Percentiles rank a stretch among this genome's conserved stretches.
Evolutionary conservation across 2,888 invertebrate species (phyloP).

Genomic region (Dorcus hopei): DNA sequence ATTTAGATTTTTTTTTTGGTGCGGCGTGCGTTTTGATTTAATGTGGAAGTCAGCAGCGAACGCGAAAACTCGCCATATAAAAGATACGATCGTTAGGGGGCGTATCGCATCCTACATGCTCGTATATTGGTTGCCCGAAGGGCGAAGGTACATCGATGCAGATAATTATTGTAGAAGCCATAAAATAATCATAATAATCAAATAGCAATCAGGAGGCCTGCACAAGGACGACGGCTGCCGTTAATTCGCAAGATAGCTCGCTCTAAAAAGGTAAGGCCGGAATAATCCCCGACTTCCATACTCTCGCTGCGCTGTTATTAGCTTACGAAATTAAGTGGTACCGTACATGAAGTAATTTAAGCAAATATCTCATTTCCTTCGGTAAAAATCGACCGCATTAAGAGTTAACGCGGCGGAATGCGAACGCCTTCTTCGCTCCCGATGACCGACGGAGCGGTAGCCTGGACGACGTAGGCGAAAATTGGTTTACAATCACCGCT

Average conservation of each 20-base stretch:
- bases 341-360: slow-evolving; percentile 11
- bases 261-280: slow-evolving; percentile 5
- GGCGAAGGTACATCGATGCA: slow-evolving; percentile 17
- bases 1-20: no score
- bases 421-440: neutral
- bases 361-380: slow-evolving; percentile 15
- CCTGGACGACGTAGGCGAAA: slow-evolving; percentile 5
- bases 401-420: neutral
- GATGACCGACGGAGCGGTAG: neutral
- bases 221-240: slow-evolving; percentile 24
- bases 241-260: slow-evolving; percentile 11
- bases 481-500: slow-evolving; percentile 1
- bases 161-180: slow-evolving; percentile 31
- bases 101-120: slow-evolving; percentile 6
- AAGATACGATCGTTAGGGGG: neutral
- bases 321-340: slow-evolving; percentile 12
- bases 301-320: slow-evolving; percentile 6
- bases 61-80: no score
- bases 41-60: no score
- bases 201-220: slow-evolving; percentile 29
- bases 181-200: slow-evolving; percentile 35
- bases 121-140: slow-evolving; percentile 9
- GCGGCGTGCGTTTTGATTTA: no score
- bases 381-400: neutral
- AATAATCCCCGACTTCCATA: slow-evolving; percentile 10